Base-by-base conservation (phyloP, 2,797 vertebrate genomes). In the Phrynocephalus vlangalii region DNA sequence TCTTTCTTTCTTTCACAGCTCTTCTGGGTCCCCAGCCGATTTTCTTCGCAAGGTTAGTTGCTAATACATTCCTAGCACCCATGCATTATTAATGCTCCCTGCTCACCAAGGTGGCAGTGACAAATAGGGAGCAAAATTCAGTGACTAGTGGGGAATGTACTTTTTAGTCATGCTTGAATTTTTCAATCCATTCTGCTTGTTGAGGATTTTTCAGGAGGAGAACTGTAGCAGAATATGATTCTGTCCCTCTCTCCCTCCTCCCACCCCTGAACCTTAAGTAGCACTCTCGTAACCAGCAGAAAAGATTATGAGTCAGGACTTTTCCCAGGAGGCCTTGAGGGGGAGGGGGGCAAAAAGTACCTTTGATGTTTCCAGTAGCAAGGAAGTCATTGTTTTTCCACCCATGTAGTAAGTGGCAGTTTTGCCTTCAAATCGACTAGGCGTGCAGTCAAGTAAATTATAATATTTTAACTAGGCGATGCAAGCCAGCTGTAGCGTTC, bases 31-130 rank as follows among this genome's bases (percentile, higher is more conserved):
- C 96, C 97, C 95, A 96, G 97, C 97, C 97, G 97, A 97, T 98
- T 98, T 97, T 98, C 97, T 97, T 96, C 84, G 95, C 98, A 97
- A 98, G 97, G 98, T 96, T 99, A 98, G 97, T 97, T 97, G 97
- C 98, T 99, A 99, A 99, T 98, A 98, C 98, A 98, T 98, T 98
- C 97, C 97, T 97, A 95, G 97, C 96, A 97, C 96, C 98, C 97
- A 98, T 99, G 98, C 98, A 99, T 99, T 99, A 99, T 99, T 99
- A 99, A 99, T 99, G 98, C 97, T 97, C 96, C 96, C 97, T 86
- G 94, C 97, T 98, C 97, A 98, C 97, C 97, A 98, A 98, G 98
- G 98, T 99, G 98, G 98, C 98, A 99, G 97, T 98, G 98, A 99
- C 98, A 99, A 99, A 99, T 99, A 98, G 98, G 97, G 98, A 98